phyloP scores from a whole-genome alignment of 2,113 vertebrate species.

The Orthonyx spaldingii region DNA sequence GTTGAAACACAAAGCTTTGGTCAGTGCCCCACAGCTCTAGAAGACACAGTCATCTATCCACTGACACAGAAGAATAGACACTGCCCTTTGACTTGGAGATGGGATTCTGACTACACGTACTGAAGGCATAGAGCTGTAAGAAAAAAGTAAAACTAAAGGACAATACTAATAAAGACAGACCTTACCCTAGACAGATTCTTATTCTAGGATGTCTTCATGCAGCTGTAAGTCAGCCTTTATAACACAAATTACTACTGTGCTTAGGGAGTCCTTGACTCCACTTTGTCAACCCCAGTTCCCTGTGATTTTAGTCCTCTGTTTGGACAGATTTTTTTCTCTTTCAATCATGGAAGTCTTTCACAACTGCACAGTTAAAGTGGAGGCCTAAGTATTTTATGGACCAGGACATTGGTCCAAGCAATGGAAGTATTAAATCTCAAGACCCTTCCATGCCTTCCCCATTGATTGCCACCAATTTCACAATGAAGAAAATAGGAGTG shows the following conservation, averaged over 20 bases:
- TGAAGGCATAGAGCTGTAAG: background rate
- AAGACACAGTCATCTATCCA: background rate
- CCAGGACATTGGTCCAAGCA: background rate
- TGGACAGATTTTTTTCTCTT: background rate
- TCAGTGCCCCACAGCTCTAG: background rate
- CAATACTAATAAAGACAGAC: background rate
- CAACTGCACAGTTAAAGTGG: background rate
- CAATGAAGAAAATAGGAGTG: background rate
- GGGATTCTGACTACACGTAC: background rate
- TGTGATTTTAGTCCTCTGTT: background rate
- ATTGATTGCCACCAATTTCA: background rate
- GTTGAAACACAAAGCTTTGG: background rate
- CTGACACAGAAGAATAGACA: background rate
- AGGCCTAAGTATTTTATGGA: background rate
- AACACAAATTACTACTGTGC: background rate
- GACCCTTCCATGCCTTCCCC: background rate
- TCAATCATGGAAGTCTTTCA: background rate
- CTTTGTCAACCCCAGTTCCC: background rate
- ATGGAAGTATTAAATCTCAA: background rate
- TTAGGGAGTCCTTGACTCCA: background rate
- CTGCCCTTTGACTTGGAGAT: background rate
- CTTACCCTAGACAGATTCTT: background rate
- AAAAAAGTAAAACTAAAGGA: background rate
- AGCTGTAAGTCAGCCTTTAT: background rate
- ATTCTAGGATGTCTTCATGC: background rate